Evolutionary conservation across 2,888 invertebrate genomes (phyloP), one percentile per base, ranked within the genome.

Genomic region (Nomada ferruginata): DNA sequence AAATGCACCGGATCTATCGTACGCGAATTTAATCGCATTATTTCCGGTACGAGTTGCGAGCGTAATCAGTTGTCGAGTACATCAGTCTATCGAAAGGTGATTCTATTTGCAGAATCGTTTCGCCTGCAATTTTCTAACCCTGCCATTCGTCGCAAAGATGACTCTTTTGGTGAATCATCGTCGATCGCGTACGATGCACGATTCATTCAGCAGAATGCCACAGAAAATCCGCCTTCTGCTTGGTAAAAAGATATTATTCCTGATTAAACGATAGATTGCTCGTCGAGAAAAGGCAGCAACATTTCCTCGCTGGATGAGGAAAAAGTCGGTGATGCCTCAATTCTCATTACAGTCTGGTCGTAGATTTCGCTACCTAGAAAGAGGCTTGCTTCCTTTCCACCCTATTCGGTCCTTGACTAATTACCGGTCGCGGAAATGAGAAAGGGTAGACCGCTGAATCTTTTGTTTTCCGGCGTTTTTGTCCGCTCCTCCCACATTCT

Each of bases 341-440:
- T 52, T 68, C 64, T 61, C 72, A 66, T 82, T 72, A 68, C 44
- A 61, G 60, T 26, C 65, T 5, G 42, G 52, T 57, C 57, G 60
- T 72, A 23, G 60, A 55, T 60, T 64, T 64, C 47, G 55, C 36
- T 47, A 53, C 42, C 50, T 15, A 2, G 23, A 59, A 13, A 44
- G 53, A 47, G 23, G 2, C 36, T 57, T 47, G 55, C 68, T 72
- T 82, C 79, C 65, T 53, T 36, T 60, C 44, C 50, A 23, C 1
- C 44, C 68, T 4, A 7, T 5, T 3, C n/a, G 47, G 11, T 11
- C 26, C 23, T 68, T 57, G 83, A 83, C 85, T 90, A 91, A 90
- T 91, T 90, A 88, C 87, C 87, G 84, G 85, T 78, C 84, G 85
- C 87, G 88, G 90, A 89, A 91, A 91, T 89, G 89, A 89, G 84